Percentiles rank a stretch among this genome's conserved stretches.
phyloP scores from a whole-genome alignment of 2,797 vertebrate species.

The Erethizon dorsatum region DNA sequence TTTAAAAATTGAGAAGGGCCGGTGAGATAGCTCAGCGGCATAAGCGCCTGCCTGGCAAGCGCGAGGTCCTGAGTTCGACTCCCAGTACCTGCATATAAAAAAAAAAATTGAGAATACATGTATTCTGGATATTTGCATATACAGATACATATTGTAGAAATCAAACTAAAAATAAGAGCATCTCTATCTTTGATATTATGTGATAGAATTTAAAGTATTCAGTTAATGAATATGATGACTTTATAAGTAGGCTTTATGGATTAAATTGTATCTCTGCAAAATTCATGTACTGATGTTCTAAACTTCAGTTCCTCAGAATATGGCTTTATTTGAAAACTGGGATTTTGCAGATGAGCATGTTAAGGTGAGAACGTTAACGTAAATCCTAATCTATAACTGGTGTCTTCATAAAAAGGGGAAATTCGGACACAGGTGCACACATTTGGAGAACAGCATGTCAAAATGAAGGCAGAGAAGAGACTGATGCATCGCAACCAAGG shows the following conservation, averaged over 20 bases:
- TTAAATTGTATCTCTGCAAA: background rate
- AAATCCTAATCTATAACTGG: background rate
- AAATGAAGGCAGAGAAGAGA: background rate
- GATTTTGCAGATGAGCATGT: background rate
- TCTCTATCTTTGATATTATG: background rate
- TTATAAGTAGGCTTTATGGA: background rate
- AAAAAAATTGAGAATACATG: background rate
- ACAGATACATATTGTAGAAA: conserved; percentile 27
- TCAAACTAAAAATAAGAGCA: conserved; percentile 14
- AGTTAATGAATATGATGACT: background rate
- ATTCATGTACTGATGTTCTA: background rate
- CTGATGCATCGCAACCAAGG: background rate
- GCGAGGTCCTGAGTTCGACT: too few relatives aligned
- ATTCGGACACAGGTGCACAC: background rate
- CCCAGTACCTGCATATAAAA: too few relatives aligned
- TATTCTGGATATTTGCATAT: background rate
- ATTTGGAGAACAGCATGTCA: background rate
- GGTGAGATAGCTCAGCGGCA: too few relatives aligned
- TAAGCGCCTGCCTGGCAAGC: too few relatives aligned
- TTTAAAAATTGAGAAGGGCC: background rate
- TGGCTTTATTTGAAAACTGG: background rate
- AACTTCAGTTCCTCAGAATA: background rate
- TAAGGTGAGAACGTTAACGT: background rate
- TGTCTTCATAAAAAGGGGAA: background rate
- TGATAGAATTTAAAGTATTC: conserved; percentile 23